Evolutionary conservation across 2,888 invertebrate genomes (phyloP), one percentile per base, ranked within the genome.

Genomic region (Plutella xylostella): DNA sequence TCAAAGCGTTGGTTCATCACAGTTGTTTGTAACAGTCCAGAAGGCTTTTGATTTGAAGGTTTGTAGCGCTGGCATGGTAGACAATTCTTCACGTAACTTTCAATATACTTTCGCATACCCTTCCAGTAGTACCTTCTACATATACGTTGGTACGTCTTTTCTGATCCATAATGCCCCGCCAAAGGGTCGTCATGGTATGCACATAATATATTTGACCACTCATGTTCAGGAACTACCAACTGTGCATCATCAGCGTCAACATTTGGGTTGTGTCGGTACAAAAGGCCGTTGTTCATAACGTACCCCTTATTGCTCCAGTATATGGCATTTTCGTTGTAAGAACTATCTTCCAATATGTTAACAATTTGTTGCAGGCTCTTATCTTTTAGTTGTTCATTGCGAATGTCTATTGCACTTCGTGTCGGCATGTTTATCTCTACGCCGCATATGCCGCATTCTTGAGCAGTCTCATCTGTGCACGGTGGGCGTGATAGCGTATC

Each of bases 401-500:
- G 7, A 11, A 33, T n/a, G 5, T 33, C 33, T 11, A 6, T n/a
- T 6, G 33, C 9, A 5, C 15, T 33, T 6, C 15, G 12, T 5
- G 33, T 14, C 5, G 33, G 55, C 50, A 42, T 67, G 42, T 0
- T 60, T 63, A 33, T 14, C n/a, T 6, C 5, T 14, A 33, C 33
- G 15, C 9, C 5, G 15, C 42, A 42, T 4, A 42, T 31, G 3
- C 20, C 31, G 19, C 42, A 42, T 6, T 31, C 12, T 5, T 28
- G 7, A 12, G n/a, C 5, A 6, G 7, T 40, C n/a, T 30, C 18
- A n/a, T 2, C 6, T 22, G 39, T 19, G 25, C 39, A 39, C 12
- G 21, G 21, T 12, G 39, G 39, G 21, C 39, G 21, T 6, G 43
- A 43, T 11, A 77, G 47, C 0, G 61, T 55, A 46, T 80, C 77